These are phyloP conservation scores for Cranoglanis bouderius DNA, from an alignment of 2,113 vertebrate genomes.

Conservation along the genomic window DNA sequence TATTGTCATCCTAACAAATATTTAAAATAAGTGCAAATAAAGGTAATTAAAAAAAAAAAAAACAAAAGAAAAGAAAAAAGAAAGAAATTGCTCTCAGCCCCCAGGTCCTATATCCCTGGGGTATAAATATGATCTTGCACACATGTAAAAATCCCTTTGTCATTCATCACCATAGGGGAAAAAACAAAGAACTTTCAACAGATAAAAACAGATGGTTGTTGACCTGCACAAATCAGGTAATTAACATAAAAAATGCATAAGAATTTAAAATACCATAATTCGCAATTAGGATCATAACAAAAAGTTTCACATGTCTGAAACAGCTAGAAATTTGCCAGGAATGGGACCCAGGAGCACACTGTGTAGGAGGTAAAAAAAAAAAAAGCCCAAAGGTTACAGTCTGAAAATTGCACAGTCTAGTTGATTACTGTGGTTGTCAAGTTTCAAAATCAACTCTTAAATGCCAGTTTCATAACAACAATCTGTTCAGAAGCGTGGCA, in stretches of 20 bases:
- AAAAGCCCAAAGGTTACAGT: slow-evolving; percentile 13
- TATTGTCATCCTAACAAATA: neutral
- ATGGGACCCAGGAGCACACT: neutral
- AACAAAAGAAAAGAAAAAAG: neutral
- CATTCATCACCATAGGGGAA: neutral
- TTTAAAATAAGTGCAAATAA: neutral
- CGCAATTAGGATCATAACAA: neutral
- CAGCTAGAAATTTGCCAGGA: slow-evolving; percentile 4
- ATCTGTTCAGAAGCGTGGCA: neutral
- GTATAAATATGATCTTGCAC: neutral
- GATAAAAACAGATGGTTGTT: neutral
- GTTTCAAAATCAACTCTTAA: slow-evolving; percentile 6
- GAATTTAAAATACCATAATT: neutral
- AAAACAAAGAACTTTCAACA: neutral
- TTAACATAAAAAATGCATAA: neutral
- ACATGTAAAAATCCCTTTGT: slow-evolving; percentile 6
- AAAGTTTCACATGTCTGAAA: neutral
- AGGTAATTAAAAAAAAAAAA: neutral
- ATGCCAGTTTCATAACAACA: slow-evolving; percentile 10
- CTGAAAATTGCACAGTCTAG: neutral
- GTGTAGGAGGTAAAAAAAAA: no score
- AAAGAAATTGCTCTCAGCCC: neutral
- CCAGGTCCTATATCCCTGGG: neutral
- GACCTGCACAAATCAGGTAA: neutral
- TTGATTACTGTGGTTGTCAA: neutral